These are phyloP conservation scores for Aldabrachelys gigantea DNA, from an alignment of 2,113 vertebrate genomes.

Conservation along the genomic window DNA sequence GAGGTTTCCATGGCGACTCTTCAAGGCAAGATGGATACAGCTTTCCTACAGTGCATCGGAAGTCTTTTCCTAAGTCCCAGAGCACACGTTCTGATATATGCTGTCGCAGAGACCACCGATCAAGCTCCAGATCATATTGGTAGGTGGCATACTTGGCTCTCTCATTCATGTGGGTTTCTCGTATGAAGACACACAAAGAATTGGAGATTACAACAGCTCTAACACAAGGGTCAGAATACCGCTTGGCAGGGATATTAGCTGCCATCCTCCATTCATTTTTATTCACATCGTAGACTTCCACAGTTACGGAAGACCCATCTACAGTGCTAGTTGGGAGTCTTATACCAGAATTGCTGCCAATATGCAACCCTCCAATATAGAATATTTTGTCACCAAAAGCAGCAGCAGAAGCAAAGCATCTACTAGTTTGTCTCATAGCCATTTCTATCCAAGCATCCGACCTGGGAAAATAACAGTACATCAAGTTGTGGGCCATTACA, in stretches of 20 bases:
- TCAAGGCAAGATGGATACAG: constrained; percentile 98
- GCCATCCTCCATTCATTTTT: constrained; percentile 96
- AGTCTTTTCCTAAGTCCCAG: constrained; percentile 96
- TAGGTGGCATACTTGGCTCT: constrained; percentile 95
- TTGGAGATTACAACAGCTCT: constrained; percentile 93
- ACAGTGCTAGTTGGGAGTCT: constrained; percentile 89
- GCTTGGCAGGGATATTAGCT: constrained; percentile 94
- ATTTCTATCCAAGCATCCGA: constrained; percentile 97
- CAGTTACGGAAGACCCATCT: constrained; percentile 91
- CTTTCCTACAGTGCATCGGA: constrained; percentile 95
- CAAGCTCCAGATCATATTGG: constrained; percentile 91
- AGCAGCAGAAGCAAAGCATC: constrained; percentile 94
- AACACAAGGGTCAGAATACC: constrained; percentile 93
- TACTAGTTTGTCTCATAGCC: constrained; percentile 92
- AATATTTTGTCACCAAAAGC: constrained; percentile 95
- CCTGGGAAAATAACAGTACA: constrained; percentile 96
- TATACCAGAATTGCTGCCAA: constrained; percentile 90
- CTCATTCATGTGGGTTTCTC: constrained; percentile 96
- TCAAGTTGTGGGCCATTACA: constrained; percentile 94
- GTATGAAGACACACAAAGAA: constrained; percentile 92
- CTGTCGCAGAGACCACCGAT: constrained; percentile 94
- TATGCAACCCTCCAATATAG: constrained; percentile 96
- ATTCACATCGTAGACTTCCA: constrained; percentile 95
- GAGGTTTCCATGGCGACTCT: constrained; percentile 97
- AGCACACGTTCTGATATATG: constrained; percentile 94